Conservation (phyloP, 1,140 invertebrate genomes). For the Trichonephila clavipes region DNA sequence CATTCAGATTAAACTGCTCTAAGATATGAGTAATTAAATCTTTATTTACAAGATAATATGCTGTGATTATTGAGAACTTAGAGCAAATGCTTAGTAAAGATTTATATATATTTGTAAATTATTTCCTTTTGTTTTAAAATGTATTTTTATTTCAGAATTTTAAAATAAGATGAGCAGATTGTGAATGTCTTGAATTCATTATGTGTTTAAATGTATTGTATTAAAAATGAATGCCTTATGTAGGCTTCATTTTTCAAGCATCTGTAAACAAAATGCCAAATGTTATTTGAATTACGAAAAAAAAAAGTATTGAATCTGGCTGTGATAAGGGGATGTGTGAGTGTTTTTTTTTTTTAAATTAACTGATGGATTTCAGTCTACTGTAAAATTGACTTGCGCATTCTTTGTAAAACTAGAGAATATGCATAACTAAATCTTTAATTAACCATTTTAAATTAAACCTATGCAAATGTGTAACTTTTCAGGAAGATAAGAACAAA, state of each 20-base stretch:
- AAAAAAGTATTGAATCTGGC: too few relatives aligned
- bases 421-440: too few relatives aligned
- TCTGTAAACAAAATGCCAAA: not conserved
- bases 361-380: too few relatives aligned
- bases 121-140: not conserved
- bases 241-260: not conserved
- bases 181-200: not conserved
- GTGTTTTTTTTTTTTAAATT: too few relatives aligned
- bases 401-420: too few relatives aligned
- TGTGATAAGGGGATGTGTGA: too few relatives aligned
- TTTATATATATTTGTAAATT: constrained; percentile 6
- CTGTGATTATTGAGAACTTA: constrained; percentile 26
- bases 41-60: constrained; percentile 22
- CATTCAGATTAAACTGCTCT: not conserved
- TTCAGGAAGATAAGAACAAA: too few relatives aligned
- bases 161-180: not conserved
- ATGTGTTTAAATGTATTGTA: not conserved
- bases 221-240: not conserved
- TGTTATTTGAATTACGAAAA: not conserved
- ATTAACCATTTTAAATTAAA: too few relatives aligned
- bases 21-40: not conserved
- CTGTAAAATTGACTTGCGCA: too few relatives aligned
- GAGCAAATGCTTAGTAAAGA: constrained; percentile 2
- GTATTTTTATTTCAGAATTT: not conserved
- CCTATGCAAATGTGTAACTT: too few relatives aligned